Evolutionary conservation across 2,797 vertebrate species (phyloP).

Genomic region (Chrosomus eos): DNA sequence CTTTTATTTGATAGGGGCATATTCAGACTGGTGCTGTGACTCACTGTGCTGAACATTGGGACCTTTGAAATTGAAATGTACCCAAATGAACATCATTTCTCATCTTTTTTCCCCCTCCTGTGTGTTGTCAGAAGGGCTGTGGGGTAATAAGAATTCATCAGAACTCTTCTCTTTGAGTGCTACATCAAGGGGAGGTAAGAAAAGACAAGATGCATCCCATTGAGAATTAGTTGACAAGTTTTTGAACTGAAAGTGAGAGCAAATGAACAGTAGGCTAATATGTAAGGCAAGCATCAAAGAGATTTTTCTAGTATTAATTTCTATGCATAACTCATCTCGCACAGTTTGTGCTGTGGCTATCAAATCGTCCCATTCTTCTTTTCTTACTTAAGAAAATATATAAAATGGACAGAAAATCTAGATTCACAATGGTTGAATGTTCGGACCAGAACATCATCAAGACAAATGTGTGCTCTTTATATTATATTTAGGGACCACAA

Average conservation of each 20-base stretch:
- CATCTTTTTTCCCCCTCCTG: not conserved
- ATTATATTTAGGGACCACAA: not conserved
- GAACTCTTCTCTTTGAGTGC: conserved; percentile 1
- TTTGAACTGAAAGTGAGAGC: not conserved
- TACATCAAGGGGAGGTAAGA: conserved; percentile 13
- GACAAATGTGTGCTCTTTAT: not conserved
- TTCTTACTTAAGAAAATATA: not conserved
- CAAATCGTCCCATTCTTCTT: not conserved
- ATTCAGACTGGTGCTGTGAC: not conserved
- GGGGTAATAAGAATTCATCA: not conserved
- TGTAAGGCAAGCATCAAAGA: not conserved
- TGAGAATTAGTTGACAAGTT: conserved; percentile 11
- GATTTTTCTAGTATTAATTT: not conserved
- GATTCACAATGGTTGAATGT: not conserved
- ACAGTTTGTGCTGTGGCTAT: not conserved
- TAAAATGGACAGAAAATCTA: not conserved
- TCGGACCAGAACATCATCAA: not conserved
- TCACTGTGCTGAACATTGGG: conserved; percentile 6
- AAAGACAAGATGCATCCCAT: conserved; percentile 4
- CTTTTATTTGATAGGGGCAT: not conserved
- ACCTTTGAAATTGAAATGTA: conserved; percentile 5
- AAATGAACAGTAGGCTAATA: not conserved
- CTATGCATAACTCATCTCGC: not conserved
- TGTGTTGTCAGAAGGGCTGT: conserved; percentile 6
- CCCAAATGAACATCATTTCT: conserved; percentile 19